phyloP scores from a whole-genome alignment of 1,140 invertebrate species.

The Pantala flavescens region DNA sequence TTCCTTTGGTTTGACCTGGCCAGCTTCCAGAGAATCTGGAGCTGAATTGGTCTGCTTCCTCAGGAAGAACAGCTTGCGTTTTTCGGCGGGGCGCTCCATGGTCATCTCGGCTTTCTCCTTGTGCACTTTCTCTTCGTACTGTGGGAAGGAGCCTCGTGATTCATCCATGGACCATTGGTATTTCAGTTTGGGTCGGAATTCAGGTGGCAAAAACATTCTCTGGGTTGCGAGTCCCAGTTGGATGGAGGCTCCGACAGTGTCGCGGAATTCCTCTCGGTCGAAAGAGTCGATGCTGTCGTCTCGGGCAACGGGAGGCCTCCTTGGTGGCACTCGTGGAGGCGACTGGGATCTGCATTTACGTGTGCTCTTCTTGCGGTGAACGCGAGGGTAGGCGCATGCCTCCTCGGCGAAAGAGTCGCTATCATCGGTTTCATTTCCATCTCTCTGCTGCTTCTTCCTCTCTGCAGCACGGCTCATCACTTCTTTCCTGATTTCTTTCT shows the following conservation, averaged over 20 bases:
- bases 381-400: background rate
- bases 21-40: slow-evolving; percentile 35
- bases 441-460: background rate
- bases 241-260: background rate
- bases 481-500: background rate
- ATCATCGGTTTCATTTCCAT: background rate
- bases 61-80: slow-evolving; percentile 31
- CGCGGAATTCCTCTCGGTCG: background rate
- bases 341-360: background rate
- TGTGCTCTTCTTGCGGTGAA: background rate
- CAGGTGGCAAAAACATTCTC: no score
- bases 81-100: slow-evolving; percentile 25
- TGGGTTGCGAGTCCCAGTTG: background rate
- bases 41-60: slow-evolving; percentile 39
- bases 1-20: slow-evolving; percentile 18
- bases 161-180: background rate
- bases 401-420: background rate
- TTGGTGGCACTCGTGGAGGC: background rate
- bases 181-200: background rate
- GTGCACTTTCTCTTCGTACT: background rate
- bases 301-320: background rate
- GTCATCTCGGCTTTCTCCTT: background rate
- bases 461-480: background rate
- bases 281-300: background rate
- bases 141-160: background rate